A percentile compares a stretch with the other conserved stretches of the same genome.
Conservation (phyloP, 2,888 invertebrate genomes). For the Cheilosia pagana region DNA sequence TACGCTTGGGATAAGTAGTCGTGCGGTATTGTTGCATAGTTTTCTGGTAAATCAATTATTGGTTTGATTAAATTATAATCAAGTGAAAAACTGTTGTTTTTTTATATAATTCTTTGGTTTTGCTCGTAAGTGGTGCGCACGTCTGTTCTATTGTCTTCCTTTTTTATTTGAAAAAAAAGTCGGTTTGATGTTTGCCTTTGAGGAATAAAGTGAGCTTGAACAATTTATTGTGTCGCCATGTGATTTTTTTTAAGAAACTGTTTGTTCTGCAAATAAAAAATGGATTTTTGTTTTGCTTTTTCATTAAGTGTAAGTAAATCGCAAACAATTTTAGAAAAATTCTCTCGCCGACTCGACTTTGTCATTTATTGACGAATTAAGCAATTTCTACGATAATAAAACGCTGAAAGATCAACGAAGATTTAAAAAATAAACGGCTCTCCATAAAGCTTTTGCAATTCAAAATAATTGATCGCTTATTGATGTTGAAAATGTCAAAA, state of each 20-base stretch:
- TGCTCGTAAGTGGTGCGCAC: not conserved
- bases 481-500: too few relatives aligned
- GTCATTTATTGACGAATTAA: too few relatives aligned
- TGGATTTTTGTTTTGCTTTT: too few relatives aligned
- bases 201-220: not conserved
- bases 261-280: too few relatives aligned
- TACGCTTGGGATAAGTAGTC: constrained; percentile 28
- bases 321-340: too few relatives aligned
- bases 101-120: constrained; percentile 7
- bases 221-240: constrained; percentile 28
- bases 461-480: too few relatives aligned
- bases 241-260: not conserved
- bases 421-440: too few relatives aligned
- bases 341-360: too few relatives aligned
- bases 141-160: not conserved
- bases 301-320: too few relatives aligned
- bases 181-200: constrained; percentile 32
- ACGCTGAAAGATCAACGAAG: too few relatives aligned
- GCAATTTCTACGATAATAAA: too few relatives aligned
- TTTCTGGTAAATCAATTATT: constrained; percentile 39
- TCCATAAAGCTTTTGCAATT: too few relatives aligned
- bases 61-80: constrained; percentile 30
- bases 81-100: not conserved
- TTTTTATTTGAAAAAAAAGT: constrained; percentile 4
- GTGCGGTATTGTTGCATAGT: constrained; percentile 34